Base-by-base conservation (phyloP, 2,113 vertebrate genomes). In the Pachypanchax playfairii region DNA sequence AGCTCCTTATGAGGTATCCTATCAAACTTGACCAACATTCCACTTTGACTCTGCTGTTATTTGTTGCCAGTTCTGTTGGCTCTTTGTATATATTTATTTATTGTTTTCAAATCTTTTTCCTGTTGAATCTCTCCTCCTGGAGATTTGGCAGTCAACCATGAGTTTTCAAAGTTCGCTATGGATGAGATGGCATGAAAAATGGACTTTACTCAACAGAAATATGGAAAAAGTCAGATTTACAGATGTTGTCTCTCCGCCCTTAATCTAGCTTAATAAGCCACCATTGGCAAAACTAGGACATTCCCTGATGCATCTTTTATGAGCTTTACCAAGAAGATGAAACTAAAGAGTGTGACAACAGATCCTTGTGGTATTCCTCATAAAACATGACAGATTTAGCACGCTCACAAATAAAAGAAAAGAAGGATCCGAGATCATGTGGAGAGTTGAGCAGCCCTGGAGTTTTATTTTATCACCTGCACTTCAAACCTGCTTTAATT, bases 201-300 rank as follows among this genome's bases (percentile, higher is more conserved):
- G 50, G 60, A 47, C 64, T 62, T 59, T 69, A 55, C 17, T 18
- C 39, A 48, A 21, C 42, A 14, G 28, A 51, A 72, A 53, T 21
- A 44, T 39, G 12, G 53, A 49, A 13, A 54, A 43, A 75, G 50
- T 78, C 46, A 55, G 58, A 61, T 65, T 28, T 46, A 6, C 48
- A 48, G 42, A 50, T 52, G 36, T 57, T 58, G 68, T 47, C 53
- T 47, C 47, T 39, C 58, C 73, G 70, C 65, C 80, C 50, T 42
- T 64, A 67, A 84, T 77, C 61, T 44, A 73, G 47, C 58, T 58
- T 73, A 82, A 80, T 80, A 70, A 87, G 44, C 28, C 36, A 57
- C 58, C 31, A 67, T 80, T 65, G 69, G 47, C 35, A 75, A 82
- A 82, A 82, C 44, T 84, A 70, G 83, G 77, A 47, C 82, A 80